Evolutionary conservation across 2,888 invertebrate genomes (phyloP).

Genomic region (Cataglyphis rosenhaueri): DNA sequence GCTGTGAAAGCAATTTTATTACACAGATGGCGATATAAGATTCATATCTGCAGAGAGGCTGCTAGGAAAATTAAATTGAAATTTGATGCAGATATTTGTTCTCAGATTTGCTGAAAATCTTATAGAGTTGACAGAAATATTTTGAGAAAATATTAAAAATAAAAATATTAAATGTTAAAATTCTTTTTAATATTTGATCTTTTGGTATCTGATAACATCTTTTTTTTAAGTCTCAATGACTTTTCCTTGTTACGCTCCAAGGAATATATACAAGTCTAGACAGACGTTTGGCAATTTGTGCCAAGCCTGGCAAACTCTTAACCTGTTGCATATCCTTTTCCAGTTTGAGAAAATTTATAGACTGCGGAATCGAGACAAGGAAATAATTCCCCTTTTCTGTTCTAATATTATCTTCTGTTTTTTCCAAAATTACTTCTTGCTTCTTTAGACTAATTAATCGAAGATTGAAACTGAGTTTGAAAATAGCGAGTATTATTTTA

Average conservation of each 20-base stretch:
- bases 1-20: not conserved
- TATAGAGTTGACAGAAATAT: conserved; percentile 6
- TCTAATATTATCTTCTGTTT: not conserved
- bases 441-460: not conserved
- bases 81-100: conserved; percentile 12
- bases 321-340: conserved; percentile 65
- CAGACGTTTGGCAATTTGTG: conserved; percentile 43
- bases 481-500: conserved; percentile 64
- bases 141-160: not conserved
- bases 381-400: not conserved
- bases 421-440: not conserved
- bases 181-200: not conserved
- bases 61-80: conserved; percentile 28
- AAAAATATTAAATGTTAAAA: too few species aligned
- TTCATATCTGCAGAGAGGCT: not conserved
- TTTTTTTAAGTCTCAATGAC: conserved; percentile 8
- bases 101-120: not conserved
- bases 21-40: not conserved
- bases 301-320: conserved; percentile 49
- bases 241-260: not conserved
- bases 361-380: not conserved
- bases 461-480: conserved; percentile 7
- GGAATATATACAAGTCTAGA: conserved; percentile 30
- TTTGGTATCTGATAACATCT: not conserved
- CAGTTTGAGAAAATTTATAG: conserved; percentile 35